phyloP scores from a whole-genome alignment of 2,113 vertebrate genomes.

The Caranx ignobilis region DNA sequence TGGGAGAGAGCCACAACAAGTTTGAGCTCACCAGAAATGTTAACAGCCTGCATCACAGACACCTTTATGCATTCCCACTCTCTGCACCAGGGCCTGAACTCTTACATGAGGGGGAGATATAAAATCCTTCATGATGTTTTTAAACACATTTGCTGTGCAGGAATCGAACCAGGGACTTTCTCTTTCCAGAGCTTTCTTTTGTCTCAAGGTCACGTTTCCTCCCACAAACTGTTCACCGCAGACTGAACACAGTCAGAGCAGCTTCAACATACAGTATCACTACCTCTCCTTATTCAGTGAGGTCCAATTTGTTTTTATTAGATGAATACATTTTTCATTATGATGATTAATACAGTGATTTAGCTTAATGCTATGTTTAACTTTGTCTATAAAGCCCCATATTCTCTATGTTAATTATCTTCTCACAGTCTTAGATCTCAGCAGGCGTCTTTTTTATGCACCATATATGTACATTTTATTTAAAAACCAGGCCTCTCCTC shows the following conservation, averaged over 20 bases:
- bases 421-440: not conserved
- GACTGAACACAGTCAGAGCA: conserved; percentile 6
- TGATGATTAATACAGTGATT: not conserved
- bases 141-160: not conserved
- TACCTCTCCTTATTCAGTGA: not conserved
- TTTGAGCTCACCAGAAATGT: conserved; percentile 67
- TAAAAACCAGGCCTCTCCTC: not conserved
- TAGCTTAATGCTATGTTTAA: not conserved
- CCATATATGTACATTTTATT: not conserved
- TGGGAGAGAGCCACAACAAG: conserved; percentile 67
- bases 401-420: not conserved
- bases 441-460: not conserved
- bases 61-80: conserved; percentile 1
- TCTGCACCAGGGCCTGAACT: conserved; percentile 1
- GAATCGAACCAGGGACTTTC: conserved; percentile 22
- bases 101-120: not conserved
- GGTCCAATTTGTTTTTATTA: no score
- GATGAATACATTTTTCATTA: not conserved
- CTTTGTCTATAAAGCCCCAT: not conserved
- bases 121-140: not conserved
- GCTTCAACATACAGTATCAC: conserved; percentile 14
- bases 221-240: conserved; percentile 20
- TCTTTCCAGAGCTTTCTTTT: conserved; percentile 21
- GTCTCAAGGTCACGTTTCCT: conserved; percentile 69
- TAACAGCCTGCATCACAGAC: conserved; percentile 60